A percentile compares a stretch with the other conserved stretches of the same genome.
These are phyloP conservation scores for Cepphus grylle DNA, from an alignment of 2,113 vertebrate species.

Conservation along the genomic window DNA sequence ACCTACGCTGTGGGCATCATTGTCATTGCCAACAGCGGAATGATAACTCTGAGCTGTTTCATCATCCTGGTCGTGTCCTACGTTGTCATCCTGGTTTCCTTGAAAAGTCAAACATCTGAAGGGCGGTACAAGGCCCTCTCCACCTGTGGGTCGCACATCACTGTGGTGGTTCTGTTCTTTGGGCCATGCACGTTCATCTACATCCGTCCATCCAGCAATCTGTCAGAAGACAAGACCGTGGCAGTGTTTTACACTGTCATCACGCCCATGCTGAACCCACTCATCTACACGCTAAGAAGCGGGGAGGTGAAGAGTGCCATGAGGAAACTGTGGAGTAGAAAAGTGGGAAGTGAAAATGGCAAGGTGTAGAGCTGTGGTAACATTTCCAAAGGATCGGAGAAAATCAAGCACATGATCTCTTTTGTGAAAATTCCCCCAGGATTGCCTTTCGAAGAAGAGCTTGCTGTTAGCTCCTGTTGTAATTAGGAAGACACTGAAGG, in stretches of 20 bases:
- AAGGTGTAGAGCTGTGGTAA: neutral
- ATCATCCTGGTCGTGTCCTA: conserved; percentile 49
- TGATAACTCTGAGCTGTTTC: conserved; percentile 41
- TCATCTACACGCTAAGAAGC: conserved; percentile 59
- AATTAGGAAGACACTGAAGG: neutral
- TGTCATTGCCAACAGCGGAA: conserved; percentile 5
- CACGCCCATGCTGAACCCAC: conserved; percentile 53
- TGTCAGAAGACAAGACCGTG: conserved; percentile 29
- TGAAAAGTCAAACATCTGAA: neutral
- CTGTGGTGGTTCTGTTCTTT: conserved; percentile 56
- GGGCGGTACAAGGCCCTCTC: conserved; percentile 54
- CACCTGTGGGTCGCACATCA: conserved; percentile 65
- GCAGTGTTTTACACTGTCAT: conserved; percentile 59
- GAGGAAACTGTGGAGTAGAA: conserved; percentile 27
- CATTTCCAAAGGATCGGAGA: rapidly evolving
- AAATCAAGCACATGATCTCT: neutral
- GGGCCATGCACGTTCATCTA: conserved; percentile 57
- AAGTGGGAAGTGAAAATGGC: neutral
- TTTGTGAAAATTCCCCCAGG: neutral
- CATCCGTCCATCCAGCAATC: neutral
- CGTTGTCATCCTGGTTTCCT: conserved; percentile 21
- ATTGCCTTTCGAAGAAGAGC: neutral
- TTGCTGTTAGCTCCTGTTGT: neutral
- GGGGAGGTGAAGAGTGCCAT: conserved; percentile 60
- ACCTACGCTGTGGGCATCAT: neutral